Evolutionary conservation across 2,113 vertebrate genomes (phyloP).

Genomic region (Chrysochloris asiatica): DNA sequence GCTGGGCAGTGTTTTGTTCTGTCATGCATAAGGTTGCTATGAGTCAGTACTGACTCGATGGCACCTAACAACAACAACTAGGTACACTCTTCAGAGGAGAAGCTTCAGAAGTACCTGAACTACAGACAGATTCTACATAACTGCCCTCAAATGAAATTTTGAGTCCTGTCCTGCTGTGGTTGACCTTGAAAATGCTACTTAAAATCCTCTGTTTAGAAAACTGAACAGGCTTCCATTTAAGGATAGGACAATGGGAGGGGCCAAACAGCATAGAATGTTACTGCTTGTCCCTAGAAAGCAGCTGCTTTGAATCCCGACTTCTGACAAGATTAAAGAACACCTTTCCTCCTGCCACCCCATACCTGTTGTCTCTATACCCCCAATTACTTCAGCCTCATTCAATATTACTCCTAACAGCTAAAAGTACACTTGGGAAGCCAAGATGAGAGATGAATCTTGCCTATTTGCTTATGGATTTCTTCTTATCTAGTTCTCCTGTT

Average conservation of each 20-base stretch:
- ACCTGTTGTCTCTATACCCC: neutral
- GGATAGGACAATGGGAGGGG: neutral
- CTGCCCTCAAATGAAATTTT: neutral
- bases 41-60: no score
- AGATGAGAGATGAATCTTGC: neutral
- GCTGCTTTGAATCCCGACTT: neutral
- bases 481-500: fast-evolving
- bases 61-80: no score
- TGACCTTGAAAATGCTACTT: constrained; percentile 15
- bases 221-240: neutral
- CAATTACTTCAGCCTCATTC: neutral
- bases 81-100: neutral
- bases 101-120: neutral
- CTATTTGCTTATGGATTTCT: neutral
- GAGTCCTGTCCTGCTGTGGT: neutral
- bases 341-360: neutral
- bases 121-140: neutral
- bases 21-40: no score
- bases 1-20: no score
- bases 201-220: neutral
- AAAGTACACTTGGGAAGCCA: neutral
- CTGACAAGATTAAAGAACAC: neutral
- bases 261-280: no score
- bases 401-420: neutral
- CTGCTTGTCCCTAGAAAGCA: neutral